Percentiles rank a stretch among this genome's conserved stretches.
Conservation (phyloP, 2,113 vertebrate species). For the Hepsetus odoe region DNA sequence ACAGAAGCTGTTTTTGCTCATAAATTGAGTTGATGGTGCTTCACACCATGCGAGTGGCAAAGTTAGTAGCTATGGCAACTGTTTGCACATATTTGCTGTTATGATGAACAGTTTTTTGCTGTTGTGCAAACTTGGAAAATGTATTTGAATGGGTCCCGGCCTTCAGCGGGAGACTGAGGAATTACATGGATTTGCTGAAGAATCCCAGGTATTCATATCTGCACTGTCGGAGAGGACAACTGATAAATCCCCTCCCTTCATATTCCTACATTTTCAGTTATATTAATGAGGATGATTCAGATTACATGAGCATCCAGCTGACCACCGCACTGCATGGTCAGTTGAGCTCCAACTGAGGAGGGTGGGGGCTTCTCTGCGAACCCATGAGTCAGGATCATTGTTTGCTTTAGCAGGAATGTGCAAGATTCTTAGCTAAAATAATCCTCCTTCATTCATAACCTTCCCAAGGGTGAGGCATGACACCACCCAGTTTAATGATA, state of each 20-base stretch:
- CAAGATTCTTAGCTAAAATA: conserved; percentile 21
- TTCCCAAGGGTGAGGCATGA: conserved; percentile 17
- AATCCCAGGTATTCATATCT: conserved; percentile 5
- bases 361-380: background rate
- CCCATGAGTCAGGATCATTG: conserved; percentile 25
- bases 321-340: background rate
- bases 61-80: conserved; percentile 29
- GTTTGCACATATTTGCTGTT: conserved; percentile 10
- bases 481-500: conserved; percentile 20
- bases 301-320: too few species aligned
- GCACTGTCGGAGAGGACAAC: conserved; percentile 6
- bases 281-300: background rate
- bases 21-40: background rate
- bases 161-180: background rate
- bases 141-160: conserved; percentile 27
- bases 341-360: conserved; percentile 5
- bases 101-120: background rate
- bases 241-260: background rate
- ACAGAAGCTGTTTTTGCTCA: background rate
- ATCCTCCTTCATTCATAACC: conserved; percentile 34
- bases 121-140: conserved; percentile 9
- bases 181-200: conserved; percentile 15
- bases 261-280: background rate
- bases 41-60: background rate
- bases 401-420: conserved; percentile 12